These are phyloP conservation scores for Valencia hispanica DNA, from an alignment of 2,797 vertebrate genomes.

Conservation along the genomic window DNA sequence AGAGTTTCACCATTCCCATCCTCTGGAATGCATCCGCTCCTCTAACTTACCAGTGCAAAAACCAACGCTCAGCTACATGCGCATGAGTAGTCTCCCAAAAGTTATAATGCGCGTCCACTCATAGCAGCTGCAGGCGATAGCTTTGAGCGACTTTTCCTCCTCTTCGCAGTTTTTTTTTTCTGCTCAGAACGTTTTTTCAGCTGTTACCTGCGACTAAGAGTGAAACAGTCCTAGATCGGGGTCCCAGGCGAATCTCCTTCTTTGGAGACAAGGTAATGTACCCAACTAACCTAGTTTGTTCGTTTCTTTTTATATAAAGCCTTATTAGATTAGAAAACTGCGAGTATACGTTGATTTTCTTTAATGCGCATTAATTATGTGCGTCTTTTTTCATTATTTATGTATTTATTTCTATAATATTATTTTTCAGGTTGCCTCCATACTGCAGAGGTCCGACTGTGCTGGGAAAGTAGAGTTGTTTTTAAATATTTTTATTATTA, in stretches of 20 bases:
- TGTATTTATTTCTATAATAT: neutral
- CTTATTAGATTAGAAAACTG: neutral
- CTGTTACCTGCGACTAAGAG: constrained; percentile 57
- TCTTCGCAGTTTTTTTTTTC: constrained; percentile 46
- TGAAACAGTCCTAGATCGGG: constrained; percentile 58
- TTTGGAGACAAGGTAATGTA: constrained; percentile 72
- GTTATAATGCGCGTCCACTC: constrained; percentile 68
- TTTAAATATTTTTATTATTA: neutral
- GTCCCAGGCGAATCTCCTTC: constrained; percentile 73
- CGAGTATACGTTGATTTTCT: constrained; percentile 29
- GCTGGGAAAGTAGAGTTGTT: constrained; percentile 28
- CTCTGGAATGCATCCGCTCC: constrained; percentile 72
- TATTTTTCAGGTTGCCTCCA: constrained; percentile 74
- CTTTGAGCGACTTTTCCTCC: constrained; percentile 48
- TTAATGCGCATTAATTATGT: constrained; percentile 36
- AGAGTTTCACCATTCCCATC: constrained; percentile 71
- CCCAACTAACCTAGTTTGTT: constrained; percentile 7
- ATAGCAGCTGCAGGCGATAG: constrained; percentile 57
- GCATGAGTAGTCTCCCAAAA: constrained; percentile 47
- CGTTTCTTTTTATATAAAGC: constrained; percentile 15
- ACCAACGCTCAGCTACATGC: constrained; percentile 64
- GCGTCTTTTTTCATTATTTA: constrained; percentile 6
- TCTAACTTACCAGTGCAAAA: constrained; percentile 66
- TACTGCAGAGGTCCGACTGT: constrained; percentile 52
- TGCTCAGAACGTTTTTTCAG: constrained; percentile 54